Base-by-base conservation (phyloP, 1,140 invertebrate genomes). In the Capitella teleta region DNA sequence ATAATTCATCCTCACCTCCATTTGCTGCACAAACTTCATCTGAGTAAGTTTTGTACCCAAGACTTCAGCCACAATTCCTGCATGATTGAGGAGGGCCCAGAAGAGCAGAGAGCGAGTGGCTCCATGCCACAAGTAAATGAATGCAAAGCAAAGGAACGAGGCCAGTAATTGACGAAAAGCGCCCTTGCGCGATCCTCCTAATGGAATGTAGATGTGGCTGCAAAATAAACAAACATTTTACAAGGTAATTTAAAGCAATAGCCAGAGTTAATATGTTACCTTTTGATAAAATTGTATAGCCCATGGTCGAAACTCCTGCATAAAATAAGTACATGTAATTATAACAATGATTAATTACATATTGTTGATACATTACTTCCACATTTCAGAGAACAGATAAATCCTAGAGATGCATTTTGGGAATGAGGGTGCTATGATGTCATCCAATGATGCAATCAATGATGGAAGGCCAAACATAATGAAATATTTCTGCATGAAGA, bases 101-200 rank as follows among this genome's bases (percentile, higher is more conserved):
- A 87, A 74, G 51, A 92, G 78, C 54, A 93, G 82, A 57, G 82
- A 80, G 23, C 73, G 74, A 40, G 81, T 77, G 18, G 82, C 78
- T 14, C 88, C 89, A 68, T 96, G 91, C 91, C 90, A 96, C 34
- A 88, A 62, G 61, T 82, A 89, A 1, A 95, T 82, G 72, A 92
- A 94, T 16, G 73, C 57, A 67, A 94, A 95, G 55, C 85, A 88
- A 1, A 81, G 55, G 16, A 86, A 78, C 16, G 86, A 87, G 14
- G 84, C 83, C 21, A 82, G 57, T 0, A 87, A 59, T 67, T 84
- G 84, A 49, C 74, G 71, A 2, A 64, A 40, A 21, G 76, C 57
- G 3, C 74, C 73, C n/a, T 68, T 65, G 41, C 71, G 57, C 43
- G 70, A 74, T 21, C 55, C 71, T 63, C 64, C 79, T 36, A 79